Evolutionary conservation across 2,888 invertebrate species (phyloP).

Genomic region (Zonitis immaculata): DNA sequence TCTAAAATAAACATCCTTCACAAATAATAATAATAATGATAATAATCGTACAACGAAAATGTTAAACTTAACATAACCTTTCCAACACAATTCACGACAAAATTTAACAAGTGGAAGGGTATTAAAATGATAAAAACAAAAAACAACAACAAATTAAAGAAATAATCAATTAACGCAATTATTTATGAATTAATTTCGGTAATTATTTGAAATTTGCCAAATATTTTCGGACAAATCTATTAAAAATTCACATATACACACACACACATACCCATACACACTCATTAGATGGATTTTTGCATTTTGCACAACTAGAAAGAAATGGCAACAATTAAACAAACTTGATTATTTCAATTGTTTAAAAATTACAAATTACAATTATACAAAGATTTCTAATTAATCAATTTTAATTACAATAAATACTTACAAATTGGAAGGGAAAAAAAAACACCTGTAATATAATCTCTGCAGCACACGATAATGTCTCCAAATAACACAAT

Average conservation of each 20-base stretch:
- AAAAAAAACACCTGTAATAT: slow-evolving; percentile 6
- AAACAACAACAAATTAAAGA: neutral
- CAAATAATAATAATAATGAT: neutral
- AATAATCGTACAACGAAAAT: neutral
- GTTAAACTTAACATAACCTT: slow-evolving; percentile 10
- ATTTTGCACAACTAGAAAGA: no score
- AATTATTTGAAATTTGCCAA: no score
- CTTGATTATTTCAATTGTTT: no score
- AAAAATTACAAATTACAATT: no score
- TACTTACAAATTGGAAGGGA: neutral
- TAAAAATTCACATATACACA: no score
- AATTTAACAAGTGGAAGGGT: neutral
- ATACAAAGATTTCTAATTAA: no score
- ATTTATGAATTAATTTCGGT: no score
- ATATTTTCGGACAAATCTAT: no score
- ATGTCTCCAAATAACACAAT: slow-evolving; percentile 14
- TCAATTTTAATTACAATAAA: neutral
- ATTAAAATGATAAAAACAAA: neutral
- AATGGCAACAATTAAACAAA: no score
- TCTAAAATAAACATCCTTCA: slow-evolving; percentile 29
- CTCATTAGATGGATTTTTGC: no score
- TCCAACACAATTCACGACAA: neutral
- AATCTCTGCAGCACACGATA: slow-evolving; percentile 11
- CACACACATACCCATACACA: no score
- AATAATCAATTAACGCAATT: no score